Percentiles rank a stretch among this genome's conserved stretches.
Conservation (phyloP, 2,113 vertebrate genomes). For the Proteles cristata region DNA sequence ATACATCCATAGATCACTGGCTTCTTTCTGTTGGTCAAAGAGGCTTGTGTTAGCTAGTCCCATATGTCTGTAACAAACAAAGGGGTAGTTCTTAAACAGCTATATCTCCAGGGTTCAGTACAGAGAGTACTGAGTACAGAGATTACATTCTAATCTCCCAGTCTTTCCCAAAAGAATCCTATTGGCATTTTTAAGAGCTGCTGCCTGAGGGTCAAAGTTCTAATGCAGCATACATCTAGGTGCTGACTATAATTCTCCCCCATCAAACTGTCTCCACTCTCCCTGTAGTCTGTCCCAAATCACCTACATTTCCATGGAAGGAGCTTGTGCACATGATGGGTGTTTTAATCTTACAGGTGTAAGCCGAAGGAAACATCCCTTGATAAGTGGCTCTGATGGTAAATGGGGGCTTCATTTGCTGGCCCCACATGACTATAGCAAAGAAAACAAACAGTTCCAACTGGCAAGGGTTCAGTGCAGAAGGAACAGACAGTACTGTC, state of each 20-base stretch:
- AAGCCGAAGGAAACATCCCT: not conserved
- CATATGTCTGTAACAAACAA: not conserved
- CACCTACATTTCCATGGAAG: not conserved
- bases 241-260: not conserved
- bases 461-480: not conserved
- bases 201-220: too few species aligned
- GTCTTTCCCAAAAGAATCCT: not conserved
- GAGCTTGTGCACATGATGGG: not conserved
- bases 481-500: not conserved
- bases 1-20: not conserved
- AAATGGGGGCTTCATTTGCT: not conserved
- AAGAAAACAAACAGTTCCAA: not conserved
- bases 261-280: not conserved
- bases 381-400: not conserved
- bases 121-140: too few species aligned
- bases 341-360: not conserved
- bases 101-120: not conserved
- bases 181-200: not conserved
- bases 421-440: not conserved
- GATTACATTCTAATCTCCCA: not conserved
- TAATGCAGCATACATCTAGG: too few species aligned
- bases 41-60: not conserved
- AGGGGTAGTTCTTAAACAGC: not conserved
- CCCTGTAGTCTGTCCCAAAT: not conserved
- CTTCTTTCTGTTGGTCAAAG: not conserved